Conservation (phyloP, 1,140 invertebrate genomes). For the Idris sp. region DNA sequence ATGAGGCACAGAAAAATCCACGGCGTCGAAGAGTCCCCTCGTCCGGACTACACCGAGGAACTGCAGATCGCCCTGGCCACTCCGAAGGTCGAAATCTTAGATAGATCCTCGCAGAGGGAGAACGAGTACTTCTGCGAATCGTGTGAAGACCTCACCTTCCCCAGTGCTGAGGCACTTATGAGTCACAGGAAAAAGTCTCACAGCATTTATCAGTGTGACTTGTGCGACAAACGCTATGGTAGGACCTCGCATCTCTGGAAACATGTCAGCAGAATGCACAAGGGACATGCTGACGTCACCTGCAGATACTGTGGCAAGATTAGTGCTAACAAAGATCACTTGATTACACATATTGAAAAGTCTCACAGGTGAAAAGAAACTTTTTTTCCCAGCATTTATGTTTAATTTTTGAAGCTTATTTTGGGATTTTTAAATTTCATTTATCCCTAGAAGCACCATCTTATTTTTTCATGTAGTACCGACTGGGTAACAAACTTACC, state of each 20-base stretch:
- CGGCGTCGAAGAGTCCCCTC: slow-evolving; percentile 62
- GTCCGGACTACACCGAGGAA: slow-evolving; percentile 17
- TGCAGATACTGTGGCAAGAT: slow-evolving; percentile 81
- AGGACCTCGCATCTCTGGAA: slow-evolving; percentile 83
- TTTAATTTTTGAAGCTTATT: no score
- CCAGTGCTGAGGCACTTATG: slow-evolving; percentile 78
- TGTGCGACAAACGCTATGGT: slow-evolving; percentile 82
- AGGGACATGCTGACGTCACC: slow-evolving; percentile 81
- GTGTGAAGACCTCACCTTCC: slow-evolving; percentile 74
- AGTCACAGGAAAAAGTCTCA: slow-evolving; percentile 80
- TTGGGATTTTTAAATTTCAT: no score
- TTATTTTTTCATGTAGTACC: no score
- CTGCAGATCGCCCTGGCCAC: no score
- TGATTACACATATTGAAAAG: slow-evolving; percentile 81
- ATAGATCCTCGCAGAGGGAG: no score
- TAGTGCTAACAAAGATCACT: slow-evolving; percentile 80
- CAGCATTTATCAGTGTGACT: slow-evolving; percentile 81
- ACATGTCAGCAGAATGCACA: slow-evolving; percentile 82
- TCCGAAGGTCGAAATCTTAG: no score
- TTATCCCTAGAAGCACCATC: no score
- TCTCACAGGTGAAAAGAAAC: slow-evolving; percentile 72
- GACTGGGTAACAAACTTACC: no score
- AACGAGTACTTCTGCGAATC: slow-evolving; percentile 75
- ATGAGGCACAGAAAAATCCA: slow-evolving; percentile 79
- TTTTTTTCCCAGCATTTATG: slow-evolving; percentile 2